These are phyloP conservation scores for Elephas maximus DNA, from an alignment of 2,113 vertebrate species.

Conservation along the genomic window DNA sequence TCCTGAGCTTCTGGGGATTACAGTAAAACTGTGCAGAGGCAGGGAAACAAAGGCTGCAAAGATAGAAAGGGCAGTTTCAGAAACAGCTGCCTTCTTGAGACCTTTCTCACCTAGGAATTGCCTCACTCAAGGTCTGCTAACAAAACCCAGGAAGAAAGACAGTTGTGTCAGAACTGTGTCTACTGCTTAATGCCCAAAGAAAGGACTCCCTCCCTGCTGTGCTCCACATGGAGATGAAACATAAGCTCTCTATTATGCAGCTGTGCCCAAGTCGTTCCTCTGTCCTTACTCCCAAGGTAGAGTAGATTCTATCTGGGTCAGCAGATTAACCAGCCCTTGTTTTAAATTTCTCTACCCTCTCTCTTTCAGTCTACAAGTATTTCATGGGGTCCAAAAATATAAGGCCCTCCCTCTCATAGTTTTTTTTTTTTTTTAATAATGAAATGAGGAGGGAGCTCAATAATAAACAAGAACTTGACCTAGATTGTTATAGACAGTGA, in stretches of 20 bases:
- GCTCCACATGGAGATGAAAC: conserved; percentile 42
- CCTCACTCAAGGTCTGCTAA: conserved; percentile 72
- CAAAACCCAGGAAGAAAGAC: conserved; percentile 68
- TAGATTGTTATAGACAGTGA: conserved; percentile 14
- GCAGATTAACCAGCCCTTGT: not conserved
- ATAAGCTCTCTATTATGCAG: conserved; percentile 19
- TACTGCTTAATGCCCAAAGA: conserved; percentile 51
- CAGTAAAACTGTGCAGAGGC: conserved; percentile 29
- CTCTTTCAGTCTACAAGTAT: not conserved
- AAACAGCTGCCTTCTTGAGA: conserved; percentile 60
- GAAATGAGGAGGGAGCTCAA: not conserved
- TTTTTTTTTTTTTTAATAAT: not conserved
- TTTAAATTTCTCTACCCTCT: not conserved
- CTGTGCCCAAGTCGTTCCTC: conserved; percentile 40
- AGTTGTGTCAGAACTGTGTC: conserved; percentile 61
- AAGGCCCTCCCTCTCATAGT: not conserved
- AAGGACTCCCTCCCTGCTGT: conserved; percentile 42
- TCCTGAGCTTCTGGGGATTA: conserved; percentile 46
- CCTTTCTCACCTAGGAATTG: conserved; percentile 50
- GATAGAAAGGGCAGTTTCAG: conserved; percentile 64
- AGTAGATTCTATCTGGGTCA: conserved; percentile 65
- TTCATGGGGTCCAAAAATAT: not conserved
- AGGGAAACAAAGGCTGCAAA: conserved; percentile 39
- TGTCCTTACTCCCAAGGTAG: conserved; percentile 40
- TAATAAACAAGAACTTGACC: not conserved